A percentile compares a stretch with the other conserved stretches of the same genome.
phyloP scores from a whole-genome alignment of 2,113 vertebrate genomes.

The Chloropsis cyanopogon region DNA sequence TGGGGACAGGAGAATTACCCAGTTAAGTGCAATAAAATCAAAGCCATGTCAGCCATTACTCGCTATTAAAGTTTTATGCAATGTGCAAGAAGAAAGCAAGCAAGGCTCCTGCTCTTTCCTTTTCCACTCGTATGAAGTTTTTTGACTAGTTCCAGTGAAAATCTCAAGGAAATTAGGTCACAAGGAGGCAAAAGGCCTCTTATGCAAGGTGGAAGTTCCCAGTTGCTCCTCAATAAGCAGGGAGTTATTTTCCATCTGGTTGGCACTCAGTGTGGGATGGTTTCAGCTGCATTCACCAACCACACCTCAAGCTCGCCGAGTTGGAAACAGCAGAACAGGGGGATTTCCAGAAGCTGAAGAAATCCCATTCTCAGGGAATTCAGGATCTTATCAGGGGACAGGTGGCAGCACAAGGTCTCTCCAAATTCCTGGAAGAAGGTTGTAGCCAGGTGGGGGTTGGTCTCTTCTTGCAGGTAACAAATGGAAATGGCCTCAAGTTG shows the following conservation, averaged over 20 bases:
- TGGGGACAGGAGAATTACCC: slow-evolving; percentile 38
- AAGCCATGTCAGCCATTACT: slow-evolving; percentile 51
- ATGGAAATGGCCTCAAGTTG: neutral
- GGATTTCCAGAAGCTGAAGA: neutral
- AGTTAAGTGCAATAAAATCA: slow-evolving; percentile 63
- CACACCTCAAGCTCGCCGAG: neutral
- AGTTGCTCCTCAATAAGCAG: neutral
- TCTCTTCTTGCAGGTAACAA: neutral
- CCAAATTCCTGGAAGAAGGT: neutral
- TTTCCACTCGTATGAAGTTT: neutral
- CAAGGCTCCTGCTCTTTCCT: neutral
- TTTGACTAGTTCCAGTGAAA: neutral
- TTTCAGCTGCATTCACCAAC: neutral
- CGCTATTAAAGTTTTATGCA: slow-evolving; percentile 48
- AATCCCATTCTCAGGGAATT: neutral
- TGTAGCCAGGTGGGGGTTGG: neutral
- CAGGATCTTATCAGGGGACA: neutral
- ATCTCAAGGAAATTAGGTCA: neutral
- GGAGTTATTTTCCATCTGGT: neutral
- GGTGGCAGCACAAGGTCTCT: neutral
- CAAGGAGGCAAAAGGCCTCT: neutral
- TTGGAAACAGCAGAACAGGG: neutral
- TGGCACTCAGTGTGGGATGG: neutral
- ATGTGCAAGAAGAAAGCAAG: neutral
- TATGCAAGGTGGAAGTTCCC: slow-evolving; percentile 10